Conservation (phyloP, 2,797 vertebrate genomes). For the Anolis apletophallus region DNA sequence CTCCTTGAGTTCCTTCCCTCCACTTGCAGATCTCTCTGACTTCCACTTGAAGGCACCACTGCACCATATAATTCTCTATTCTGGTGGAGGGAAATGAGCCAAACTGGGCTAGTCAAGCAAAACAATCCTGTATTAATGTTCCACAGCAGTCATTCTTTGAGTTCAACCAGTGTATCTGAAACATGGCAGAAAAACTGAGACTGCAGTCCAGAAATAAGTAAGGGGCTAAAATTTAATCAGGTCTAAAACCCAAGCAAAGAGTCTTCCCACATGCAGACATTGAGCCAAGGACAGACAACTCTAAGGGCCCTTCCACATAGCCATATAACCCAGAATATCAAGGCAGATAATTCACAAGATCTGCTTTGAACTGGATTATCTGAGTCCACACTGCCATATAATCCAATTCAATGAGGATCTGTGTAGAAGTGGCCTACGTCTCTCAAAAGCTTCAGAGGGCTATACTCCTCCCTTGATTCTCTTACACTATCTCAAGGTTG, state of each 20-base stretch:
- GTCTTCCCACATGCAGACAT: background rate
- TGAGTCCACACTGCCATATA: too few species aligned
- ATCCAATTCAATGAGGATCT: too few species aligned
- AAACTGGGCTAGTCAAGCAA: background rate
- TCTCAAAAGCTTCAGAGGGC: too few species aligned
- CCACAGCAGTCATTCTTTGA: fast-evolving
- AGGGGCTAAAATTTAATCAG: background rate
- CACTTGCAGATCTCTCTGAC: slow-evolving; percentile 70
- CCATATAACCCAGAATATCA: too few species aligned
- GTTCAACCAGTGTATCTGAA: background rate
- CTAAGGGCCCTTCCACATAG: too few species aligned
- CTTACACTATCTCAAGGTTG: too few species aligned
- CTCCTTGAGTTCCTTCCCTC: background rate
- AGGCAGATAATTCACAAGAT: too few species aligned
- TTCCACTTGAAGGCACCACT: slow-evolving; percentile 76
- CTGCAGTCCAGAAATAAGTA: fast-evolving
- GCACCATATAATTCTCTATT: slow-evolving; percentile 49
- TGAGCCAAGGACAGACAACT: too few species aligned
- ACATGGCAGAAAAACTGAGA: background rate
- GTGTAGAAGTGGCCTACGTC: too few species aligned
- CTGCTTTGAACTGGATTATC: too few species aligned
- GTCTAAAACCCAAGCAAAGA: background rate
- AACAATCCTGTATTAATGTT: background rate
- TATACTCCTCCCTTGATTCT: too few species aligned
- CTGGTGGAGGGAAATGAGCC: background rate